Evolutionary conservation across 2,797 vertebrate genomes (phyloP).

Genomic region (Botia kubotai): DNA sequence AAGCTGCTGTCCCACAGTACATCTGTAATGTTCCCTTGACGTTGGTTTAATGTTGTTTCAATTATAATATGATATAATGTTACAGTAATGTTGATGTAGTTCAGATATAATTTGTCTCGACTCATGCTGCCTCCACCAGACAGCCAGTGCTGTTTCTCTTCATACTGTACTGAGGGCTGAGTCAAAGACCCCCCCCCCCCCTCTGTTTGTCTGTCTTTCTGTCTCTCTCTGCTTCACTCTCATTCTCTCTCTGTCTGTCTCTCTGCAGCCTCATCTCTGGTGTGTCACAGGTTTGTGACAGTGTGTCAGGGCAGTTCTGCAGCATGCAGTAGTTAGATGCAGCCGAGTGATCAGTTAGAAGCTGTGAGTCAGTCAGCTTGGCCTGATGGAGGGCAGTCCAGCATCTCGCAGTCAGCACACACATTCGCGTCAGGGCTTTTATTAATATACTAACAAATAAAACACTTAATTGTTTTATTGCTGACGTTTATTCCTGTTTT

Average conservation of each 20-base stretch:
- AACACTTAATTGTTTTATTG: conserved; percentile 3
- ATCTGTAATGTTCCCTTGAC: conserved; percentile 8
- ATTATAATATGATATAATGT: conserved; percentile 12
- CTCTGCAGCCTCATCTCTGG: conserved; percentile 76
- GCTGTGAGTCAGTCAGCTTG: conserved; percentile 79
- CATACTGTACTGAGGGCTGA: conserved; percentile 71
- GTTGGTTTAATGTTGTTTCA: not conserved
- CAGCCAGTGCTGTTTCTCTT: conserved; percentile 90
- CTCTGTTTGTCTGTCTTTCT: no score
- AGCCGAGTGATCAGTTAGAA: conserved; percentile 76
- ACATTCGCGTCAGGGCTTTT: not conserved
- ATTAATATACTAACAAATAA: not conserved
- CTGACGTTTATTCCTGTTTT: no score
- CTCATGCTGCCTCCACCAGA: conserved; percentile 91
- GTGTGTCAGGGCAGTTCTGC: conserved; percentile 80
- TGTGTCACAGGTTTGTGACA: conserved; percentile 82
- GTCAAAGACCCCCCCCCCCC: not conserved
- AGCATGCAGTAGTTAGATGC: conserved; percentile 76
- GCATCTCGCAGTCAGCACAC: conserved; percentile 79
- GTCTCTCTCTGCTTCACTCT: no score
- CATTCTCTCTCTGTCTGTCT: not conserved
- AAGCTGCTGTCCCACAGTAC: not conserved
- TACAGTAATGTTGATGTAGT: conserved; percentile 15
- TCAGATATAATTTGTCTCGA: not conserved
- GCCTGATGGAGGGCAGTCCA: conserved; percentile 85